Evolutionary conservation across 2,113 vertebrate species (phyloP).

Genomic region (Rynchops niger): DNA sequence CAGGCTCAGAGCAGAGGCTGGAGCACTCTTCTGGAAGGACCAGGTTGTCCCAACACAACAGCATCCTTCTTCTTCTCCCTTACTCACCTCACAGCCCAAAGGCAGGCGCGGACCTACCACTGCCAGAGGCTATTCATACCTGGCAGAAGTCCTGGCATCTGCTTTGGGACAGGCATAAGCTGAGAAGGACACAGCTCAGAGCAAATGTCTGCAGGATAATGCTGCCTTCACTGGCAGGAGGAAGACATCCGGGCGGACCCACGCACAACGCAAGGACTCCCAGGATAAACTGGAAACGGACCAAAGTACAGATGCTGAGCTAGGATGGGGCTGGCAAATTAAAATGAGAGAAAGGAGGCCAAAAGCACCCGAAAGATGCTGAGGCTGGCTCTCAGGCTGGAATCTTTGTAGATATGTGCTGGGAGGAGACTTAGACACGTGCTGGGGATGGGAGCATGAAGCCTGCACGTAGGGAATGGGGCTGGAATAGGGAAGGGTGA

Average conservation of each 20-base stretch:
- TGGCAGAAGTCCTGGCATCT: background rate
- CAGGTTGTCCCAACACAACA: background rate
- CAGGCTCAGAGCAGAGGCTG: background rate
- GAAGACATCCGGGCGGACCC: background rate
- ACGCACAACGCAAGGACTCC: fast-evolving
- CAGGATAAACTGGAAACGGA: background rate
- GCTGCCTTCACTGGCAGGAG: background rate
- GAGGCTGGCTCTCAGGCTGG: background rate
- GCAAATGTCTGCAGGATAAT: fast-evolving
- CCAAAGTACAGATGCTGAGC: background rate
- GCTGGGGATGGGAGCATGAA: background rate
- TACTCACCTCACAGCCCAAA: background rate
- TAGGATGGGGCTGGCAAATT: background rate
- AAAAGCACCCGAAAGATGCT: background rate
- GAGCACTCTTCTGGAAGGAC: background rate
- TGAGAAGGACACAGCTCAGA: background rate
- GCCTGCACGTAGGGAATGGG: background rate
- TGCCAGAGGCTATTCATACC: background rate
- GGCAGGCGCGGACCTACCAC: background rate
- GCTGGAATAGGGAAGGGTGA: background rate
- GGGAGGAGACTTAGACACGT: fast-evolving
- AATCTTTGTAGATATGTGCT: background rate
- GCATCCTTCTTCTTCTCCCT: background rate
- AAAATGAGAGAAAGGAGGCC: background rate
- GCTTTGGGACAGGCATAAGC: background rate